Percentiles rank a stretch among this genome's conserved stretches.
These are phyloP conservation scores for Heterotis niloticus DNA, from an alignment of 2,113 vertebrate species.

Conservation along the genomic window DNA sequence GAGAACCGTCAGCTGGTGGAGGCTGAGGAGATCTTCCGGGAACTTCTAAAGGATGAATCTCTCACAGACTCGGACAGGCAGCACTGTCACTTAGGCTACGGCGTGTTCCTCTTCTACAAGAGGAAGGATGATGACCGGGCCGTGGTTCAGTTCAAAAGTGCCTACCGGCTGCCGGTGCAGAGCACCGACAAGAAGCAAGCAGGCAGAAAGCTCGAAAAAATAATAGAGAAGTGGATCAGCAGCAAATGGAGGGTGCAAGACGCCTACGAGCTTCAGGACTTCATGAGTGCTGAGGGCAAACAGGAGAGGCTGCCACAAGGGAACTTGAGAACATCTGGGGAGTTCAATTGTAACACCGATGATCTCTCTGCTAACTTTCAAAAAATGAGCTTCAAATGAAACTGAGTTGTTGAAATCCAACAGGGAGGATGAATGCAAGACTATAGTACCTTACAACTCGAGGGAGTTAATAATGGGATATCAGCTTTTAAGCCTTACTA, in stretches of 20 bases:
- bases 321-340: neutral
- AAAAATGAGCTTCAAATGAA: constrained; percentile 22
- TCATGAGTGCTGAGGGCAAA: constrained; percentile 29
- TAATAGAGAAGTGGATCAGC: constrained; percentile 22
- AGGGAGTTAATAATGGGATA: too few relatives aligned
- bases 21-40: constrained; percentile 40
- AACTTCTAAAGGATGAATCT: constrained; percentile 13
- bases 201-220: constrained; percentile 28
- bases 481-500: too few relatives aligned
- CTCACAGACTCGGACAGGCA: constrained; percentile 32
- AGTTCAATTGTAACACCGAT: neutral
- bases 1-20: constrained; percentile 19
- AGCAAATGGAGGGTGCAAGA: neutral
- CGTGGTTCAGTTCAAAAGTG: constrained; percentile 31
- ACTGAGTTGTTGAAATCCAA: neutral
- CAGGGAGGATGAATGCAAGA: too few relatives aligned
- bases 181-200: constrained; percentile 27
- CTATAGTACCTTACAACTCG: too few relatives aligned
- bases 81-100: constrained; percentile 25
- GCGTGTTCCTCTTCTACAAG: constrained; percentile 32
- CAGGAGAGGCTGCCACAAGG: neutral
- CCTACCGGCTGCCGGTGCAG: constrained; percentile 28
- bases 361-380: constrained; percentile 22
- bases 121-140: constrained; percentile 28
- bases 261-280: constrained; percentile 34